These are phyloP conservation scores for Sciurus carolinensis DNA, from an alignment of 2,797 vertebrate genomes.

Conservation along the genomic window DNA sequence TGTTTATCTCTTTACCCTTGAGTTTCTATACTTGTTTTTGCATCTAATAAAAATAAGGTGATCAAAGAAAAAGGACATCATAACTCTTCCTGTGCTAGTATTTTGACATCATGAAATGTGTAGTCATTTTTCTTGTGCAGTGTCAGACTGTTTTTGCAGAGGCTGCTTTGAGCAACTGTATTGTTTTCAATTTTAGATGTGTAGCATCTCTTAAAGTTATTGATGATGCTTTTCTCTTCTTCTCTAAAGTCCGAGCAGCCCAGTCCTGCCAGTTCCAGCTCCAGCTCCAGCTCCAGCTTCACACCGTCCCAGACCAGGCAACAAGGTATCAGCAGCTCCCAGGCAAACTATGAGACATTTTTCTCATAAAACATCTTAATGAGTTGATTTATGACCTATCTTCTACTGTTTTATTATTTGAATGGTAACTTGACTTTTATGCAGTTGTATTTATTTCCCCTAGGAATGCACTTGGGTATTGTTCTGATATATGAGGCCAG, in stretches of 20 bases:
- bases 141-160: neutral
- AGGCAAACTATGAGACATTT: conserved; percentile 42
- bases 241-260: conserved; percentile 94
- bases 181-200: conserved; percentile 51
- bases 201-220: conserved; percentile 31
- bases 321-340: conserved; percentile 91
- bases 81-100: neutral
- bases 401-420: conserved; percentile 77
- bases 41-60: conserved; percentile 29
- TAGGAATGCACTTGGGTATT: conserved; percentile 47
- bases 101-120: neutral
- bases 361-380: conserved; percentile 76
- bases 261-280: conserved; percentile 96
- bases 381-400: conserved; percentile 76
- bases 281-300: conserved; percentile 93
- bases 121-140: neutral
- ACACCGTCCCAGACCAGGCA: conserved; percentile 92
- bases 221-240: conserved; percentile 78
- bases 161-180: conserved; percentile 1
- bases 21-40: conserved; percentile 54
- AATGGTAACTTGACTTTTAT: conserved; percentile 79
- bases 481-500: conserved; percentile 69
- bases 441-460: conserved; percentile 79
- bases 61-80: neutral
- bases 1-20: conserved; percentile 23